Base-by-base conservation (phyloP, 1,140 invertebrate species). In the Hylyphantes graminicola region DNA sequence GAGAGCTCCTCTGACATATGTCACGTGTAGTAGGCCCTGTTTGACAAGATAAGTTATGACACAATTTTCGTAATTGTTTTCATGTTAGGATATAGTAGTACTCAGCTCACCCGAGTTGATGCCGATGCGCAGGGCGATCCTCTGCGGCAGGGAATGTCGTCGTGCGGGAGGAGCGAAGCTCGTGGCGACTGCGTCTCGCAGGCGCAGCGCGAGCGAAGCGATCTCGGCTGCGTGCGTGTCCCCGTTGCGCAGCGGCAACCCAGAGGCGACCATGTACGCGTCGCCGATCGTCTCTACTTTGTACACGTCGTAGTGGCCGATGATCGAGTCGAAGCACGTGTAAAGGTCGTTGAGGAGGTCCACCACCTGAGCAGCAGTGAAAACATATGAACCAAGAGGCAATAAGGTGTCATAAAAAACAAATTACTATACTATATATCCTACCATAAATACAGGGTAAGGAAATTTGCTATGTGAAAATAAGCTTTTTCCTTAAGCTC, bases 331-430 rank as follows among this genome's bases (percentile, higher is more conserved):
- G 86, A 94, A 95, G 85, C 92, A 93, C 0, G 94, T 94, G 89
- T 95, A 95, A 3, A 95, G 89, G 88, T 95, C 93, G 88, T 95
- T 95, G 6, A 95, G 89, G 54, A 95, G 91, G 86, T 94, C 92
- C 54, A 85, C 74, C 3, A 85, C 75, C 67, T 79, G 15, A 0
- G 17, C 51, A 35, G 19, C 8, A 54, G 54, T 70, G 3, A 9
- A 53, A 4, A 19, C 19, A 17, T 12, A n/a, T n/a, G n/a, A n/a
- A n/a, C n/a, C n/a, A n/a, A n/a, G n/a, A n/a, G n/a, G n/a, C n/a
- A n/a, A n/a, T n/a, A n/a, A n/a, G n/a, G n/a, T n/a, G n/a, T n/a
- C n/a, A n/a, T n/a, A n/a, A n/a, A n/a, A n/a, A n/a, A n/a, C n/a
- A n/a, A n/a, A n/a, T n/a, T n/a, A n/a, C n/a, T n/a, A n/a, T n/a